These are phyloP conservation scores for Leptinotarsa texana DNA, from an alignment of 1,140 invertebrate species.

Conservation along the genomic window DNA sequence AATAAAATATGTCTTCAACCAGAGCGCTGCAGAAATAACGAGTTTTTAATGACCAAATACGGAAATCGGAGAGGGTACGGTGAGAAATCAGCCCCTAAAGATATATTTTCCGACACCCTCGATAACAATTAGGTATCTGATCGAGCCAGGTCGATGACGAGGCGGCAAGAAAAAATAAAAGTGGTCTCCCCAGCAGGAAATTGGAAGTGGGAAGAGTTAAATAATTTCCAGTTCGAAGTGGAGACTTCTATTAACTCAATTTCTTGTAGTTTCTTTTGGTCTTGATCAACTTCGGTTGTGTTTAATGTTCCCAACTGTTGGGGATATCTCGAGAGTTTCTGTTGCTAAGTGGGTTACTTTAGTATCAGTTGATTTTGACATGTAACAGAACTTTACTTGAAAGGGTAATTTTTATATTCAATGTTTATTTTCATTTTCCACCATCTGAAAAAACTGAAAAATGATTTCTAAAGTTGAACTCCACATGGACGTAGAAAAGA, in stretches of 20 bases:
- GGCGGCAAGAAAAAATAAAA: background rate
- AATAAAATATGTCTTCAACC: conserved; percentile 16
- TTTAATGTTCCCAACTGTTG: too few species aligned
- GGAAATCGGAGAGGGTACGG: conserved; percentile 11
- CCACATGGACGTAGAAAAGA: too few species aligned
- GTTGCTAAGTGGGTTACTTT: too few species aligned
- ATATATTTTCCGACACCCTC: conserved; percentile 12
- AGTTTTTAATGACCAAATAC: conserved; percentile 14
- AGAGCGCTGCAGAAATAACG: conserved; percentile 10
- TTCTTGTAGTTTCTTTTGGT: background rate
- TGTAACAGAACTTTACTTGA: too few species aligned
- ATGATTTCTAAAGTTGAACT: too few species aligned
- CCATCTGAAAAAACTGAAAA: too few species aligned
- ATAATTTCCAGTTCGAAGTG: conserved; percentile 3
- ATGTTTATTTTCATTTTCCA: too few species aligned
- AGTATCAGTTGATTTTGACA: too few species aligned
- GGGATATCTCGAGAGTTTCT: too few species aligned
- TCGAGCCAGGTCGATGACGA: conserved; percentile 6
- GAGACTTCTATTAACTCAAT: background rate
- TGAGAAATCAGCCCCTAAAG: conserved; percentile 12
- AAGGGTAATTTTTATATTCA: too few species aligned
- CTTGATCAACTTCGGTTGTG: too few species aligned
- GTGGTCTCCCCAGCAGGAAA: background rate
- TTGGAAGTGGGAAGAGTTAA: background rate
- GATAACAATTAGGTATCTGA: conserved; percentile 15